Base-by-base conservation (phyloP, 2,888 invertebrate species). In the Drosophila falleni region DNA sequence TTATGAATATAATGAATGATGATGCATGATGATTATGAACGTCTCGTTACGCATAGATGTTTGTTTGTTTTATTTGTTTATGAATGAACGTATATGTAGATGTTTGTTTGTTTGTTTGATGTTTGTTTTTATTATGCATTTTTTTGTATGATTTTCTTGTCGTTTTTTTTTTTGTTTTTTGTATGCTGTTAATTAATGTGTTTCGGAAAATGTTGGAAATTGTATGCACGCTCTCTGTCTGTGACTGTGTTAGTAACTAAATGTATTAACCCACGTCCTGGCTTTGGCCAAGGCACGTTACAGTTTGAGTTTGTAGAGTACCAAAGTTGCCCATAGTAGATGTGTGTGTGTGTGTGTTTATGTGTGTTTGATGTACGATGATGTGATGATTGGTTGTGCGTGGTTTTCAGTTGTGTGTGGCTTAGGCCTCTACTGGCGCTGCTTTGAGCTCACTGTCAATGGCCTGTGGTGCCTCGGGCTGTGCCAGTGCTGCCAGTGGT, bases 1-100 rank as follows among this genome's bases (percentile, higher is more conserved):
- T 89, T 81, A 89, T 90, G 89, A 90, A 89, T 84, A 91, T 88
- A 87, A 89, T 86, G 83, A 83, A 89, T 86, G 85, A 87, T 85
- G 83, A 83, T 83, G 77, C 83, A 81, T 83, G 78, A 87, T 88
- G 76, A 81, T 87, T 85, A 74, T 81, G 89, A 89, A 86, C 79
- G 70, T 73, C 76, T 75, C 71, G 64, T 70, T 78, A 77, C 71
- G 72, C 74, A 71, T 65, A 68, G 73, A 68, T 81, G 74, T 75
- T 74, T 35, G 6, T 37, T 37, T 37, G 2, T 31, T 9, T 29
- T 29, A 5, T 31, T 9, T 47, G 29, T 58, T 58, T 47, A 81
- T 82, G 77, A 76, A 84, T 87, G 85, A 81, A 80, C 80, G 81
- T 78, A 63, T 72, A 70, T 77, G 63, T 78, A 56, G 64, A 58